Percentiles rank a stretch among this genome's conserved stretches.
phyloP scores from a whole-genome alignment of 2,888 invertebrate genomes.

The Aspidiotus destructor region DNA sequence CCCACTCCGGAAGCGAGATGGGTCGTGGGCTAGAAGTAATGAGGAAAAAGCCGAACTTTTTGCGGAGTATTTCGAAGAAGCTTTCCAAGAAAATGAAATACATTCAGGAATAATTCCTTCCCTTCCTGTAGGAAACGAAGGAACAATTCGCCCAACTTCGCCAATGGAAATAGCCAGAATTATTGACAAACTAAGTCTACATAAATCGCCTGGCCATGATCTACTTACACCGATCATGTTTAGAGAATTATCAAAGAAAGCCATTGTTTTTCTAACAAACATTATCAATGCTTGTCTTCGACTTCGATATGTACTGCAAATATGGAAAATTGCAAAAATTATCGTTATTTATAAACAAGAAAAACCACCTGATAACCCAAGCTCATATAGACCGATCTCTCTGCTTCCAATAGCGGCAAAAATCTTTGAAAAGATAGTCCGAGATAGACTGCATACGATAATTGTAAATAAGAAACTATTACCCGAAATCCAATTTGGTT shows the following conservation, averaged over 20 bases:
- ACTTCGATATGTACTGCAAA: not conserved
- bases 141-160: not conserved
- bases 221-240: not conserved
- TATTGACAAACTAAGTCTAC: not conserved
- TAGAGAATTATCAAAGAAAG: not conserved
- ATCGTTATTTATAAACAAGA: not conserved
- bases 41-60: not conserved
- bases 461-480: not conserved
- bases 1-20: not conserved
- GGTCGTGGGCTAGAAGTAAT: not conserved
- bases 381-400: constrained; percentile 2
- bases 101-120: not conserved
- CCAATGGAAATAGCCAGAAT: not conserved
- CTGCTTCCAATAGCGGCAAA: not conserved
- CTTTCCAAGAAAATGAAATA: not conserved
- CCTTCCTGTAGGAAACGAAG: not conserved
- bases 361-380: not conserved
- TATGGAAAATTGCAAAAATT: not conserved
- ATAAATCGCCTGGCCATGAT: constrained; percentile 1
- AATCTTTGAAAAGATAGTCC: constrained; percentile 3
- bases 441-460: not conserved
- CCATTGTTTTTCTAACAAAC: not conserved
- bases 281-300: constrained; percentile 2
- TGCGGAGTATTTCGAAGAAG: not conserved
- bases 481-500: constrained; percentile 6